Evolutionary conservation across 2,888 invertebrate genomes (phyloP).

Genomic region (Pyrrhia umbra): DNA sequence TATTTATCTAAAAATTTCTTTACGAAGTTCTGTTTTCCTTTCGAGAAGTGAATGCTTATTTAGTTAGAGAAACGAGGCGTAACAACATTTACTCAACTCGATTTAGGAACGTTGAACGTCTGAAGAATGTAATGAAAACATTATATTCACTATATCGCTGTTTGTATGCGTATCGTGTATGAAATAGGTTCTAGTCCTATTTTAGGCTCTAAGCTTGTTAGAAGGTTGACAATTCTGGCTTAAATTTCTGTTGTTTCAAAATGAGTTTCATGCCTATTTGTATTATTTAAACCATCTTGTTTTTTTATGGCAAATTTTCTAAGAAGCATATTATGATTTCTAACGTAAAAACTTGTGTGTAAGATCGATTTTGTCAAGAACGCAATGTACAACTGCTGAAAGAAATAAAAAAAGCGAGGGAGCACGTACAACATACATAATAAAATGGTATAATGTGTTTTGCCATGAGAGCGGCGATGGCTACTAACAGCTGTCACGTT

Average conservation of each 20-base stretch:
- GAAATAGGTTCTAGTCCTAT: conserved; percentile 11
- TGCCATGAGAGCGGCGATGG: conserved; percentile 43
- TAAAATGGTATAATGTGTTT: conserved; percentile 46
- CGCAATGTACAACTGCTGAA: conserved; percentile 19
- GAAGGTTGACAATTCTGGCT: neutral
- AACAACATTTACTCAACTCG: conserved; percentile 75
- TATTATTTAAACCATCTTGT: neutral
- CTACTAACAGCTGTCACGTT: conserved; percentile 43
- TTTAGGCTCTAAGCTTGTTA: neutral
- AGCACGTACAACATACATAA: conserved; percentile 44
- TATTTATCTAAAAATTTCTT: conserved; percentile 74
- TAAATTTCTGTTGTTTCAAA: neutral
- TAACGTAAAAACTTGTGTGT: neutral
- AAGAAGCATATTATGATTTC: too few species aligned
- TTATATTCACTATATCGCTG: conserved; percentile 50
- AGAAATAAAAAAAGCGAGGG: conserved; percentile 16
- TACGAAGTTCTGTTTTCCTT: conserved; percentile 76
- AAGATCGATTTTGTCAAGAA: conserved; percentile 4
- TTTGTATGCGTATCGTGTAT: conserved; percentile 15
- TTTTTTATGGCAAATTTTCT: too few species aligned
- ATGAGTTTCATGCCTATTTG: too few species aligned
- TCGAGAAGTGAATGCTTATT: conserved; percentile 73
- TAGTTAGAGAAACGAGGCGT: conserved; percentile 78
- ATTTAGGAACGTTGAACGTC: conserved; percentile 80
- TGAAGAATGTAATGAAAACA: conserved; percentile 73